Base-by-base conservation (phyloP, 1,140 invertebrate species). In the Metopolophium dirhodum region DNA sequence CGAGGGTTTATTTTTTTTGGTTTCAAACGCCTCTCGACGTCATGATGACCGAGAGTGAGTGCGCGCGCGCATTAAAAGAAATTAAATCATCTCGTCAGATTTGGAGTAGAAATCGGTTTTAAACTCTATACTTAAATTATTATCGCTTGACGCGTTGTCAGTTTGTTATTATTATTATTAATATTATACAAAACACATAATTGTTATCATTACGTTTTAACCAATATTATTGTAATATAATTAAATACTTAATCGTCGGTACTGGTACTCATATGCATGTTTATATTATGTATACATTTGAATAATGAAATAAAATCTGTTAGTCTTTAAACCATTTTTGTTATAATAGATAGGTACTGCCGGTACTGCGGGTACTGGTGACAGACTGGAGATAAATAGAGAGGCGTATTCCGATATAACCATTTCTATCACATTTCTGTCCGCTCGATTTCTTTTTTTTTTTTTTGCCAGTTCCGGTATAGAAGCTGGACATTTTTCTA, bases 11-110 rank as follows among this genome's bases (percentile, higher is more conserved):
- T 86, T 86, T 86, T 91, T 41, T 90, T 68, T 77, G 30, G 2
- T 68, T 47, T 77, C 11, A 47, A 47, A 47, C 89, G 35, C 57
- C 26, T 83, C 30, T 49, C 61, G 14, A 45, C 41, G n/a, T 91
- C 18, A 77, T 77, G 51, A n/a, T 61, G 49, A 94, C 94, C 30
- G 94, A 94, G 41, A 94, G 14, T 4, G 1, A 77, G 61, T 6
- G 30, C 11, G 61, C 3, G 11, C 26, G 94, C 26, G 49, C 94
- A 95, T 93, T 41, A 14, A 41, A 90, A 90, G 11, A 37, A 37
- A 90, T 49, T 61, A 90, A 90, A 90, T 61, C 47, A 23, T 54
- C 61, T 77, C n/a, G 88, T 54, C 88, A 35, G 57, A 41, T 90
- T 90, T 61, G 37, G 88, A 90, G 51, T 90, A 90, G 51, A 90